Conservation (phyloP, 1,140 invertebrate genomes). For the Antheraea mylitta region DNA sequence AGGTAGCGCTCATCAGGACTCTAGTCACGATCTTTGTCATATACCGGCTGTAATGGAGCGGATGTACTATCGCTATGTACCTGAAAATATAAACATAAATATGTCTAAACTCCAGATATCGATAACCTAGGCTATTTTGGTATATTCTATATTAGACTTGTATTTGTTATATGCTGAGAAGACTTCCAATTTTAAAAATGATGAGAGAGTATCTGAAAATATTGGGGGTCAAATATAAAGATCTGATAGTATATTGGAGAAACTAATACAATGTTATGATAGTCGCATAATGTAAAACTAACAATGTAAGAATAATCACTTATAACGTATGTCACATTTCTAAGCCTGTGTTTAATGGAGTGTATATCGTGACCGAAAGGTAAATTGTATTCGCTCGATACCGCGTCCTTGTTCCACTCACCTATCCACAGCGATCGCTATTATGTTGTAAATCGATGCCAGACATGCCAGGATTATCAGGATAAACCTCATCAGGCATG, state of each 20-base stretch:
- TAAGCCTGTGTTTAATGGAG: neutral
- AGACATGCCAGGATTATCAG: slow-evolving; percentile 85
- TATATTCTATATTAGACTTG: too few relatives aligned
- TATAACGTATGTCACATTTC: neutral
- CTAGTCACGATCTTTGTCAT: slow-evolving; percentile 82
- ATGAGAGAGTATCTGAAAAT: too few relatives aligned
- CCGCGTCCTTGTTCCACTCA: slow-evolving; percentile 32
- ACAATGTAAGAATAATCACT: neutral
- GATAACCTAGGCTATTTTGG: too few relatives aligned
- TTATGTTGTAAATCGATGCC: slow-evolving; percentile 89
- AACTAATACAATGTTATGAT: neutral
- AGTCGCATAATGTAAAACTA: neutral
- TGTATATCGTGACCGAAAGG: neutral
- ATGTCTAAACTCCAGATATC: too few relatives aligned
- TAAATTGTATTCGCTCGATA: slow-evolving; percentile 1
- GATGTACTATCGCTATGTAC: slow-evolving; percentile 90
- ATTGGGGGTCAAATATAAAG: too few relatives aligned
- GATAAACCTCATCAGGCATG: slow-evolving; percentile 85
- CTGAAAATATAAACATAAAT: slow-evolving; percentile 29
- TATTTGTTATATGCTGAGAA: too few relatives aligned
- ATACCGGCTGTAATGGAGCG: slow-evolving; percentile 85
- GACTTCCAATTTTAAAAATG: too few relatives aligned
- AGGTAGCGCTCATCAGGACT: slow-evolving; percentile 81
- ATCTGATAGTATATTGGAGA: too few relatives aligned
- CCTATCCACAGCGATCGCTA: slow-evolving; percentile 90